A percentile compares a stretch with the other conserved stretches of the same genome.
Evolutionary conservation across 2,888 invertebrate genomes (phyloP).

Genomic region (Ctenicera cuprea): DNA sequence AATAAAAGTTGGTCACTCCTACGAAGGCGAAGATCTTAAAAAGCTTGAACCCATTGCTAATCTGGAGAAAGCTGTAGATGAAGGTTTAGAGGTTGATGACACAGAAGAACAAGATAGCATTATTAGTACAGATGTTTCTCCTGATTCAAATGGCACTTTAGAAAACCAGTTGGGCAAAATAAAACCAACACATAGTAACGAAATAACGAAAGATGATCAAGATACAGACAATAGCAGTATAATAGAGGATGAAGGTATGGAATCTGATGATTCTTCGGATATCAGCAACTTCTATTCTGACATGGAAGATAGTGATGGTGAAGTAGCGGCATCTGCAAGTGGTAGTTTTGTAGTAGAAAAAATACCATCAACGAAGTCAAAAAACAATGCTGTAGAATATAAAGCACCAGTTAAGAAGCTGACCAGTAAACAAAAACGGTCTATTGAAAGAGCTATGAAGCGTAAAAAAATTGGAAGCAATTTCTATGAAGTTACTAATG

Average conservation of each 20-base stretch:
- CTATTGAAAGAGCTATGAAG: conserved; percentile 83
- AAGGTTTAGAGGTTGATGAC: conserved; percentile 58
- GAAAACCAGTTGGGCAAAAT: too few relatives aligned
- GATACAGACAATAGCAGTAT: conserved; percentile 13
- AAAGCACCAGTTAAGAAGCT: conserved; percentile 72
- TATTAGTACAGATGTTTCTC: not conserved
- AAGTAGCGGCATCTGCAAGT: conserved; percentile 72
- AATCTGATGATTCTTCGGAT: conserved; percentile 74
- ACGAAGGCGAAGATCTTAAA: conserved; percentile 75
- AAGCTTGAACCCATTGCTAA: conserved; percentile 73
- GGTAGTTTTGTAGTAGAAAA: conserved; percentile 73
- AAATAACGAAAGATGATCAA: conserved; percentile 28
- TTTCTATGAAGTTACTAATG: conserved; percentile 92
- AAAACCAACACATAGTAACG: conserved; percentile 36
- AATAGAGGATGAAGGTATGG: conserved; percentile 34
- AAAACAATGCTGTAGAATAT: conserved; percentile 57
- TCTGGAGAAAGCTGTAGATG: conserved; percentile 60
- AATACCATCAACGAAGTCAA: conserved; percentile 56
- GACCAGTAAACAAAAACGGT: conserved; percentile 86
- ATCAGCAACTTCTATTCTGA: conserved; percentile 82
- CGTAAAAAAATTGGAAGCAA: conserved; percentile 91
- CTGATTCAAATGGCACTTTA: not conserved
- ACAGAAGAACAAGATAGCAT: conserved; percentile 62
- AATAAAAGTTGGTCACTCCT: conserved; percentile 79
- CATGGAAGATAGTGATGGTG: conserved; percentile 77